Percentiles rank a stretch among this genome's conserved stretches.
Conservation (phyloP, 2,113 vertebrate species). For the Mesoclemmys tuberculata region DNA sequence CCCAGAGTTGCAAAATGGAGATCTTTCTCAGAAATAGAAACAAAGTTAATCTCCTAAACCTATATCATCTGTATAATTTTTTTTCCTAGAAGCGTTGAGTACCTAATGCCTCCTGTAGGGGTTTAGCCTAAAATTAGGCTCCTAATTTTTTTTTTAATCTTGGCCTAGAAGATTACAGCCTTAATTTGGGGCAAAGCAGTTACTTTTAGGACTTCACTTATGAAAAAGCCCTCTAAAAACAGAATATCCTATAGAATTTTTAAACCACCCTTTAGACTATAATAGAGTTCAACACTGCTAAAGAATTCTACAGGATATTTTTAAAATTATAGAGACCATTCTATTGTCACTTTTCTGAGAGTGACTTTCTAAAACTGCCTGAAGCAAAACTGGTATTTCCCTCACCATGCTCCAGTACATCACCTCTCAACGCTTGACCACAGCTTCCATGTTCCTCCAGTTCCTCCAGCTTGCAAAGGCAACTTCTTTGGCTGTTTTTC, state of each 20-base stretch:
- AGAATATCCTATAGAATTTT: neutral
- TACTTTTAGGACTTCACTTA: neutral
- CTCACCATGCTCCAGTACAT: neutral
- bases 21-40: neutral
- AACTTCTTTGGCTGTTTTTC: neutral
- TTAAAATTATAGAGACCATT: neutral
- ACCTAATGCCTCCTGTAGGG: neutral
- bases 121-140: neutral
- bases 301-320: neutral
- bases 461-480: neutral
- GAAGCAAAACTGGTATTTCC: neutral
- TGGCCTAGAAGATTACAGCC: neutral
- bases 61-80: neutral
- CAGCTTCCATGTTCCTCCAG: neutral
- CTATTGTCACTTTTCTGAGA: neutral
- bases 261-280: neutral
- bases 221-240: neutral
- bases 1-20: neutral
- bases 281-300: neutral
- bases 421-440: neutral
- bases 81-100: neutral
- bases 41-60: neutral
- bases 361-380: neutral
- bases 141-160: neutral
- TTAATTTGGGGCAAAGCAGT: rapidly evolving